phyloP scores from a whole-genome alignment of 2,888 invertebrate genomes.

The Habroteleia sp. region DNA sequence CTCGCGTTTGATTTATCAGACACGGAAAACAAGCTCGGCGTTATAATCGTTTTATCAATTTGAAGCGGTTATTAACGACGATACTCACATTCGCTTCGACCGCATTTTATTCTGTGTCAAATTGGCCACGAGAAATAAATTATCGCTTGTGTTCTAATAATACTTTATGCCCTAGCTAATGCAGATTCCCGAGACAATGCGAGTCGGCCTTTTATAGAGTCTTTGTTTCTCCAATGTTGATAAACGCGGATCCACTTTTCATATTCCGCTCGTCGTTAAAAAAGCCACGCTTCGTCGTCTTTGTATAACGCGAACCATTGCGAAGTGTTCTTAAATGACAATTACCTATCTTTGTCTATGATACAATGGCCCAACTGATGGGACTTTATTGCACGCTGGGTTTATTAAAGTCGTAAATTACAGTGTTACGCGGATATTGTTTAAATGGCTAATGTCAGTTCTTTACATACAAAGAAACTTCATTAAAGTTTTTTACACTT shows the following conservation, averaged over 20 bases:
- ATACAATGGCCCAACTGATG: conserved; percentile 18
- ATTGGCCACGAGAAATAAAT: conserved; percentile 7
- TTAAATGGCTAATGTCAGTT: conserved; percentile 15
- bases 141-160: conserved; percentile 7
- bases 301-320: conserved; percentile 5
- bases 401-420: conserved; percentile 34
- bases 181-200: neutral
- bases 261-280: conserved; percentile 12
- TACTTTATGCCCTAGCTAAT: conserved; percentile 6
- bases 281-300: conserved; percentile 16
- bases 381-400: conserved; percentile 7
- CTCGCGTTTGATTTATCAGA: conserved; percentile 19
- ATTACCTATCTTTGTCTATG: conserved; percentile 36
- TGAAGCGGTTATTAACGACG: neutral
- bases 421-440: conserved; percentile 5
- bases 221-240: conserved; percentile 18
- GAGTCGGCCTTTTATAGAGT: conserved; percentile 1
- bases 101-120: neutral
- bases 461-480: neutral
- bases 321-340: conserved; percentile 32
- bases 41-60: neutral
- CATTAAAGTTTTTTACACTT: no score
- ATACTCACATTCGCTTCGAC: neutral
- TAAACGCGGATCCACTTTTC: conserved; percentile 21
- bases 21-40: conserved; percentile 1